These are phyloP conservation scores for Gymnoscelis rufifasciata DNA, from an alignment of 2,888 invertebrate genomes.

Conservation along the genomic window DNA sequence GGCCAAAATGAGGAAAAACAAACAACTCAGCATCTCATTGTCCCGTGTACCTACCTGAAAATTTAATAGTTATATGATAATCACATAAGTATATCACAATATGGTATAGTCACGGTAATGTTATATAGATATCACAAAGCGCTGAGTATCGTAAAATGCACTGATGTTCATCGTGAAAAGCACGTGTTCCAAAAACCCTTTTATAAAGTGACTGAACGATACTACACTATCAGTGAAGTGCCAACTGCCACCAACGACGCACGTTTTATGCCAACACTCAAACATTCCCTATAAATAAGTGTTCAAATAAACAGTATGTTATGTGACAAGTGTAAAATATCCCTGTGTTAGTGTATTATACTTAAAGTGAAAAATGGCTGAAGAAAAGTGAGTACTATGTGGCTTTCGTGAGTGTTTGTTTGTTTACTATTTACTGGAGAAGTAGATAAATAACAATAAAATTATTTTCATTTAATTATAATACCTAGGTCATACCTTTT, in stretches of 20 bases:
- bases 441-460: too few species aligned
- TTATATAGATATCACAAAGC: neutral
- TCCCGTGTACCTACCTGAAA: too few species aligned
- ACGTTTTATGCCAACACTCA: constrained; percentile 13
- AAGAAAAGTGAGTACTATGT: constrained; percentile 68
- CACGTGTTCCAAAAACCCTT: constrained; percentile 10
- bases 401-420: neutral
- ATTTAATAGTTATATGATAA: too few species aligned
- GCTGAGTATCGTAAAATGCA: neutral
- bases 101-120: too few species aligned
- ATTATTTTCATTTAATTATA: too few species aligned
- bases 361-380: constrained; percentile 47
- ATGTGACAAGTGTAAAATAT: constrained; percentile 25
- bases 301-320: constrained; percentile 12
- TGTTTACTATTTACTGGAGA: neutral
- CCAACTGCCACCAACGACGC: constrained; percentile 6
- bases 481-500: too few species aligned
- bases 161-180: constrained; percentile 5
- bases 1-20: too few species aligned
- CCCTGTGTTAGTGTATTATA: constrained; percentile 53
- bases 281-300: constrained; percentile 11
- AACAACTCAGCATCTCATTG: too few species aligned
- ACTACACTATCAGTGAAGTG: constrained; percentile 15
- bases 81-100: too few species aligned
- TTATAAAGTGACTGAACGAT: constrained; percentile 13